These are phyloP conservation scores for Salvelinus alpinus DNA, from an alignment of 2,113 vertebrate genomes.

Conservation along the genomic window DNA sequence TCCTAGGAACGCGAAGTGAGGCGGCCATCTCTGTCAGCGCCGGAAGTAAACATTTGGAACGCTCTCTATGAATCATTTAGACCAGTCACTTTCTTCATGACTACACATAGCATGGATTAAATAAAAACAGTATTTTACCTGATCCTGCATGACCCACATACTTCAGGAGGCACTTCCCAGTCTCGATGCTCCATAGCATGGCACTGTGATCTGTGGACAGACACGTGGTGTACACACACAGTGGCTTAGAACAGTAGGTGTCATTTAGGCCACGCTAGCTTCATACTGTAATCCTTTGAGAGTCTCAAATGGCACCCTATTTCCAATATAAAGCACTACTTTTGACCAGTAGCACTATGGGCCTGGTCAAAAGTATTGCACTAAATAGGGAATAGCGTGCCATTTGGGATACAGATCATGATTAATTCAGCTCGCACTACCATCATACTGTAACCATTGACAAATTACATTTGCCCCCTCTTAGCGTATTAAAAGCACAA, in stretches of 20 bases:
- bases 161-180: conserved; percentile 91
- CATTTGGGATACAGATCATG: neutral
- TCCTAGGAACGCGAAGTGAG: too few species aligned
- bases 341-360: too few species aligned
- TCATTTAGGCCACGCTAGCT: neutral
- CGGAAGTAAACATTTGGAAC: too few species aligned
- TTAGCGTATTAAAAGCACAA: too few species aligned
- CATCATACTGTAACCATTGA: neutral
- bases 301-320: too few species aligned
- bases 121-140: conserved; percentile 71
- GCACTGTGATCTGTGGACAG: conserved; percentile 87
- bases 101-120: neutral
- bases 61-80: too few species aligned
- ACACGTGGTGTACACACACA: neutral
- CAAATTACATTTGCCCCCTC: neutral
- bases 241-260: neutral
- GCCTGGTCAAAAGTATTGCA: too few species aligned
- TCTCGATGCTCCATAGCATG: conserved; percentile 98
- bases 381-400: too few species aligned
- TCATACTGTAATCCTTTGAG: neutral
- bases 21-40: too few species aligned
- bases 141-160: conserved; percentile 94
- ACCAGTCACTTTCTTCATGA: too few species aligned
- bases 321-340: too few species aligned
- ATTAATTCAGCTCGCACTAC: neutral